A percentile compares a stretch with the other conserved stretches of the same genome.
These are phyloP conservation scores for Carassius auratus DNA, from an alignment of 2,113 vertebrate species.

Conservation along the genomic window DNA sequence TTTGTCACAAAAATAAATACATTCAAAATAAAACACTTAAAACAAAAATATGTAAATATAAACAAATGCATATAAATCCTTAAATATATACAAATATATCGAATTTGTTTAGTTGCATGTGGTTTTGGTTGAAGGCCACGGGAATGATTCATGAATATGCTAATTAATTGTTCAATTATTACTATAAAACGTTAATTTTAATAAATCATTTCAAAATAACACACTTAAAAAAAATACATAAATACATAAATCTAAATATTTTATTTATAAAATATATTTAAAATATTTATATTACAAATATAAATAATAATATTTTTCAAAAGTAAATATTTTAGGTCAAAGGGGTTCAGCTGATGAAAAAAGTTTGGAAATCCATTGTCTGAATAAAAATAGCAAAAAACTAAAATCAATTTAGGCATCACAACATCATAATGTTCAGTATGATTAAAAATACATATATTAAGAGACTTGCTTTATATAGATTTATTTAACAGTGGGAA, in stretches of 20 bases:
- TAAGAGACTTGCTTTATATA: not conserved
- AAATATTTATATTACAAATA: no score
- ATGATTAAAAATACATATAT: not conserved
- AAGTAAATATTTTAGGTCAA: not conserved
- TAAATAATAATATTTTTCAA: no score
- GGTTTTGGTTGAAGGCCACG: no score
- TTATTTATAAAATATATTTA: no score
- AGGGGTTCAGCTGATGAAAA: not conserved
- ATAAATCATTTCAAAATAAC: not conserved
- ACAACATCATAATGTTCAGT: not conserved
- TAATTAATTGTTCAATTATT: not conserved
- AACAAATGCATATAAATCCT: not conserved
- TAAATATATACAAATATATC: no score
- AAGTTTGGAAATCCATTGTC: not conserved
- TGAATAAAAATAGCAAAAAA: not conserved
- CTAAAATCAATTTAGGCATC: not conserved
- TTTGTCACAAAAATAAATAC: no score
- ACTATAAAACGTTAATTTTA: no score
- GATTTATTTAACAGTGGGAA: not conserved
- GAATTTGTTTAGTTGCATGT: no score
- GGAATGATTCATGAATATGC: not conserved
- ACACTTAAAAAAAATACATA: not conserved
- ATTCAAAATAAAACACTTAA: not conserved
- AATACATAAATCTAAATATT: no score
- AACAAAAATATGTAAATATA: not conserved